Base-by-base conservation (phyloP, 1,140 invertebrate species). In the Drosophila kohkoa region DNA sequence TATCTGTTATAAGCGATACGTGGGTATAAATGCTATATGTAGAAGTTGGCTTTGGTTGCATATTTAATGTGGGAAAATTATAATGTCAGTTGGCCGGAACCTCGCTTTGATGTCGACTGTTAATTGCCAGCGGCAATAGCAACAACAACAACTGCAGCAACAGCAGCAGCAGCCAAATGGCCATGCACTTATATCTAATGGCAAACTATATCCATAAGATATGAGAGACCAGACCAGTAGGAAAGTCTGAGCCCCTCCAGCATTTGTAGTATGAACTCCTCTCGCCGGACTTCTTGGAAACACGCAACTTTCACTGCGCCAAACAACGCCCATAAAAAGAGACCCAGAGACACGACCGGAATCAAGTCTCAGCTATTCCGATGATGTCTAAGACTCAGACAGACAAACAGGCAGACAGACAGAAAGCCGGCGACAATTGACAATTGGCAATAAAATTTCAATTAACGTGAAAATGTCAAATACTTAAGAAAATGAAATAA, bases 21-120 rank as follows among this genome's bases (percentile, higher is more conserved):
- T 16, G 15, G 11, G 13, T 20, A 16, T 48, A 13, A 1, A n/a
- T 46, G 4, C 45, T 71, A 70, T 55, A 41, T 41, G 10, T 49
- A 64, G 64, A 64, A 81, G 48, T 38, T 54, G 57, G 41, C 66
- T 57, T 72, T 68, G 35, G 28, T 30, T 86, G 78, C 82, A 86
- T 81, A 79, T 76, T 80, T 88, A 88, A 83, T 87, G 83, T 83
- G 83, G 77, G 77, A 87, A 83, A 81, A 78, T 83, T 52, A 83
- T 89, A 67, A 72, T 55, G 54, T 58, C 51, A 51, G 55, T 60
- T 46, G 67, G 63, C 68, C 74, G 76, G 72, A 71, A 74, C 79
- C 58, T 25, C 59, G 64, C 82, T 85, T 86, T 83, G 81, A 83
- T 83, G 77, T 78, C 49, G 63, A 54, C 68, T 71, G 54, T 59